Evolutionary conservation across 2,797 vertebrate species (phyloP).

Genomic region (Lacerta bilineata): DNA sequence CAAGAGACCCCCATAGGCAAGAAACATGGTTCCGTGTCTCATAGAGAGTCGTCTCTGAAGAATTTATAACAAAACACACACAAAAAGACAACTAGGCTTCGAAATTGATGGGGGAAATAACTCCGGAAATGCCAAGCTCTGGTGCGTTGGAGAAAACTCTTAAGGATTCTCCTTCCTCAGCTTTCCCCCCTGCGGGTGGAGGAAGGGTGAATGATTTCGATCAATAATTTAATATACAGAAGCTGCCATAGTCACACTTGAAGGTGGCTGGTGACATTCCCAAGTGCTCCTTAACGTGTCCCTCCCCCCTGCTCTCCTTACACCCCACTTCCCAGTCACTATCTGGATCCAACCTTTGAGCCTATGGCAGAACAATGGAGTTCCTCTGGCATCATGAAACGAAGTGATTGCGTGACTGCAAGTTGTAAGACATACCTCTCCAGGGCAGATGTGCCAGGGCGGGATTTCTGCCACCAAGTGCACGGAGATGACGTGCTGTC

Average conservation of each 20-base stretch:
- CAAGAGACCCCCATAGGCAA: slow-evolving; percentile 9
- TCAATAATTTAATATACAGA: fast-evolving
- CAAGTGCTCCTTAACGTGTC: not conserved
- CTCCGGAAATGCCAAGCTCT: not conserved
- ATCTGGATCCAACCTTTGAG: not conserved
- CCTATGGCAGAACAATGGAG: not conserved
- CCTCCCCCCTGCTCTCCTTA: not conserved
- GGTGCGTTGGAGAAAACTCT: fast-evolving
- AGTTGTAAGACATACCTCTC: not conserved
- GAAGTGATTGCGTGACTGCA: too few relatives aligned
- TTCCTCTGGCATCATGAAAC: not conserved
- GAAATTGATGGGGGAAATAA: fast-evolving
- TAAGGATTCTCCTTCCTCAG: not conserved
- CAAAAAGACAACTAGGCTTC: fast-evolving
- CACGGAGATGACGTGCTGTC: not conserved
- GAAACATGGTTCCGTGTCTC: slow-evolving; percentile 9
- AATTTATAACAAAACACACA: not conserved
- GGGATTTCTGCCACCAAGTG: not conserved
- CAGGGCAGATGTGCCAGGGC: not conserved
- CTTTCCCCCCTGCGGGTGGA: fast-evolving
- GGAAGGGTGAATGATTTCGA: fast-evolving
- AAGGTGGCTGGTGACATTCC: fast-evolving
- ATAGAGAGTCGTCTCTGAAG: not conserved
- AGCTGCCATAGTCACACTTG: not conserved
- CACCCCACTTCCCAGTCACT: not conserved